These are phyloP conservation scores for Eupithecia subfuscata DNA, from an alignment of 2,888 invertebrate species.

Conservation along the genomic window DNA sequence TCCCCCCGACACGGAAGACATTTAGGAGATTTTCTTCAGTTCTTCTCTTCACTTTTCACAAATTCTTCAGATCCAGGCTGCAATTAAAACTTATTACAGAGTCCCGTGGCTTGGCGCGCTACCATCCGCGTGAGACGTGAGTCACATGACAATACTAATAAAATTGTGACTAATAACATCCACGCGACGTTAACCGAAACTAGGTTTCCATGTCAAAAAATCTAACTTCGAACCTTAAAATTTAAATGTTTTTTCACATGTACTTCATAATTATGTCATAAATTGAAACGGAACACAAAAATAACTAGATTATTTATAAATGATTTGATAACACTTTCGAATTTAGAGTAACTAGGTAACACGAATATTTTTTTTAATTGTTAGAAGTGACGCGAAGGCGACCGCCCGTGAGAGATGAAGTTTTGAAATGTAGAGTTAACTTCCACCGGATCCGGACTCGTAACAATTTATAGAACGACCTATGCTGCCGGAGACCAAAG, in stretches of 20 bases:
- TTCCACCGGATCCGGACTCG: slow-evolving; percentile 59
- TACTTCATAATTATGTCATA: slow-evolving; percentile 45
- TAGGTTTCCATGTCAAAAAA: slow-evolving; percentile 36
- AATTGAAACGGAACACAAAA: slow-evolving; percentile 71
- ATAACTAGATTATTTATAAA: slow-evolving; percentile 41
- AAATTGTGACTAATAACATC: slow-evolving; percentile 55
- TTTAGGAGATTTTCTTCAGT: slow-evolving; percentile 46
- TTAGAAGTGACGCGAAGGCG: slow-evolving; percentile 42
- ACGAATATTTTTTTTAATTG: slow-evolving; percentile 50
- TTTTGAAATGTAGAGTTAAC: slow-evolving; percentile 63
- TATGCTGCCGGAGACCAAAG: slow-evolving; percentile 66
- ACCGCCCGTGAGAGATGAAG: slow-evolving; percentile 54
- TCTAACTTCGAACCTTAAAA: slow-evolving; percentile 14
- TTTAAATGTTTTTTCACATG: slow-evolving; percentile 50
- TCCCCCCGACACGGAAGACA: slow-evolving; percentile 86
- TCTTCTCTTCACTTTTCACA: slow-evolving; percentile 48
- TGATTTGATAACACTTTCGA: slow-evolving; percentile 55
- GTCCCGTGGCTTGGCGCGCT: slow-evolving; percentile 36
- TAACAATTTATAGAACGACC: slow-evolving; percentile 59
- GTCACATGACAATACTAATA: slow-evolving; percentile 63
- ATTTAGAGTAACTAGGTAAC: slow-evolving; percentile 52
- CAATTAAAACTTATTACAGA: slow-evolving; percentile 51
- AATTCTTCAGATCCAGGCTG: slow-evolving; percentile 55
- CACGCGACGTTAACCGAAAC: slow-evolving; percentile 46
- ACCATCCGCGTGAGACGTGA: slow-evolving; percentile 45